Conservation (phyloP, 2,888 invertebrate genomes). For the Cybosia mesomella region DNA sequence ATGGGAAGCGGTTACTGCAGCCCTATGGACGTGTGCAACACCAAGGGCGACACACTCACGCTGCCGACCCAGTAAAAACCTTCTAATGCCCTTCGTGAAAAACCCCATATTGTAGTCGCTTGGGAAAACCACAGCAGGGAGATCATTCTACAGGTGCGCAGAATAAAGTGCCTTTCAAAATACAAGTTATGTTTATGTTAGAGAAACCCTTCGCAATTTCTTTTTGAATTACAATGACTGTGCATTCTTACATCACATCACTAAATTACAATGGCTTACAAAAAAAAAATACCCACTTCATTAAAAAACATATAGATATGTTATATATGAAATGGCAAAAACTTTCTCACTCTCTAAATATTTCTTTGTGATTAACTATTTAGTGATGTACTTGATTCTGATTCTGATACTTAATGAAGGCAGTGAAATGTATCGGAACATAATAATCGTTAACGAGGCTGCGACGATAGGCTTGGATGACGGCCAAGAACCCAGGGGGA, state of each 20-base stretch:
- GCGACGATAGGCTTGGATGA: background rate
- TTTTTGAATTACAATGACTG: background rate
- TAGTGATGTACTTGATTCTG: slow-evolving; percentile 26
- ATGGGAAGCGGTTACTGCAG: too few relatives aligned
- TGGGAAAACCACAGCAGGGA: too few relatives aligned
- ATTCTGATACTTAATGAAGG: too few relatives aligned
- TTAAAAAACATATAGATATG: slow-evolving; percentile 15
- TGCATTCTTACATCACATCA: background rate
- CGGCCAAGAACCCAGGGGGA: background rate
- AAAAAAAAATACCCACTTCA: slow-evolving; percentile 30
- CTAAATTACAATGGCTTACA: background rate
- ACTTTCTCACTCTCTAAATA: slow-evolving; percentile 49
- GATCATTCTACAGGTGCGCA: too few relatives aligned
- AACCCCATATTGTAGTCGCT: too few relatives aligned
- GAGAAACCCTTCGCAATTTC: background rate
- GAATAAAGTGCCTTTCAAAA: too few relatives aligned
- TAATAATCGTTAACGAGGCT: slow-evolving; percentile 8
- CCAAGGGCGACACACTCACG: too few relatives aligned
- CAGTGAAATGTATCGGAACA: slow-evolving; percentile 29
- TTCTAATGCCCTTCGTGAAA: too few relatives aligned
- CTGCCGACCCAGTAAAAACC: too few relatives aligned
- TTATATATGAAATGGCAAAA: slow-evolving; percentile 13
- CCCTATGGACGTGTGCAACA: too few relatives aligned
- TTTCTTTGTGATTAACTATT: slow-evolving; percentile 42
- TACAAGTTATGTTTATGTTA: too few relatives aligned